Base-by-base conservation (phyloP, 2,888 invertebrate genomes). In the Drepanosiphum platanoidis region DNA sequence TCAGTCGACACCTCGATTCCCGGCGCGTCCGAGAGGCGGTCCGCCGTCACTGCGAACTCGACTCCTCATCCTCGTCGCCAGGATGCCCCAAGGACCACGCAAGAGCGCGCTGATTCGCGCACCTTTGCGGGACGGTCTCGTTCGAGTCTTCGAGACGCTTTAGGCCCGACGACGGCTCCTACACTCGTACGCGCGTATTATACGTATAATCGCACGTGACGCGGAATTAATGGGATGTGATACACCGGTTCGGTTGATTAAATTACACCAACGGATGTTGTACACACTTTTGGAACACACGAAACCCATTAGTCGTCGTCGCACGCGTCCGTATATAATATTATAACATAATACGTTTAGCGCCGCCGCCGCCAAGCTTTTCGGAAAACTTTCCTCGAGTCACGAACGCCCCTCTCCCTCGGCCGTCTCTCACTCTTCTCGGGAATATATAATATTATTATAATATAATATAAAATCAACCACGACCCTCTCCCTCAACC, bases 241-340 rank as follows among this genome's bases (percentile, higher is more conserved):
- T 66, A 64, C 39, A n/a, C 61, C 61, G 77, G 77, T 39, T 39
- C 36, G 75, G 75, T 27, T 36, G 75, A 77, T 77, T 77, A 77
- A 77, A 77, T 61, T 61, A 61, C 34, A 18, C 58, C 58, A n/a
- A n/a, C n/a, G 75, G 75, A 39, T 27, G 39, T 18, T 61, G 39
- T 27, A 58, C 77, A 27, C 30, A 64, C 39, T 64, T 78, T 78
- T 39, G 78, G 30, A 42, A 78, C 78, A 66, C 42, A 42, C 78
- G 78, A 78, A 78, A 66, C 78, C 78, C 78, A 78, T 78, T 78
- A 78, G 78, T 42, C 42, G 77, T 36, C 13, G 34, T 34, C 18
- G 42, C 18, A 36, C 39, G 39, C n/a, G n/a, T n/a, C n/a, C n/a
- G n/a, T 34, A 52, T 9, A 52, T 52, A n/a, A 36, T 42, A 42